These are phyloP conservation scores for Ammospiza nelsoni DNA, from an alignment of 2,113 vertebrate genomes.

Conservation along the genomic window DNA sequence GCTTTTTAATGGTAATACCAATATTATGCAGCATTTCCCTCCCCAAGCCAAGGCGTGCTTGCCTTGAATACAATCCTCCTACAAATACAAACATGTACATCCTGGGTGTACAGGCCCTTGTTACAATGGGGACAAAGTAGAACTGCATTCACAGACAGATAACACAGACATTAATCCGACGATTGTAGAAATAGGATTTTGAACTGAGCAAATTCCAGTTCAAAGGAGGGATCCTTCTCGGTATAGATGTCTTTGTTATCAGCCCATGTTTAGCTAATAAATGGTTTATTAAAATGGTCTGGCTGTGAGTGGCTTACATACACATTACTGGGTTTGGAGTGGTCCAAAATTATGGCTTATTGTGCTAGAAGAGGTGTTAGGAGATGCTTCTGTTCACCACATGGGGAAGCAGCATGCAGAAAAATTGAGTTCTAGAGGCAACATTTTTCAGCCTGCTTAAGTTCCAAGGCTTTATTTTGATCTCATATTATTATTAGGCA, in stretches of 20 bases:
- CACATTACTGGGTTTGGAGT: conserved; percentile 1
- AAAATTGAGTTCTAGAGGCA: background rate
- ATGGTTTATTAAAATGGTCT: conserved; percentile 55
- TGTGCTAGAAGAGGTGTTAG: background rate
- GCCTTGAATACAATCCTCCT: conserved; percentile 21
- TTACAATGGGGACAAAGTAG: conserved; percentile 28
- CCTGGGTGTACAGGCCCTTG: background rate
- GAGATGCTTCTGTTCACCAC: fast-evolving
- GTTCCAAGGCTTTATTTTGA: background rate
- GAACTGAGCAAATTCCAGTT: conserved; percentile 42
- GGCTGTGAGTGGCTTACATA: conserved; percentile 43
- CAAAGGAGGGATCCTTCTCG: conserved; percentile 52
- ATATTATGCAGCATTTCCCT: conserved; percentile 46
- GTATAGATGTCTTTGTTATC: conserved; percentile 48
- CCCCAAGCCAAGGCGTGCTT: conserved; percentile 36
- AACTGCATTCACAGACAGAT: conserved; percentile 45
- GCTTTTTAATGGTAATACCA: conserved; percentile 65
- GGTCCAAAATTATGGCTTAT: background rate
- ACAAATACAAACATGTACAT: conserved; percentile 48
- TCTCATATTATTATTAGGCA: background rate
- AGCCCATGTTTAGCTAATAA: conserved; percentile 46
- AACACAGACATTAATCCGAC: conserved; percentile 41
- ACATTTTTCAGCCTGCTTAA: background rate
- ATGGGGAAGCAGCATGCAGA: background rate
- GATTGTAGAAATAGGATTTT: conserved; percentile 59